Evolutionary conservation across 2,797 vertebrate genomes (phyloP).

Genomic region (Hozukius guyotensis): DNA sequence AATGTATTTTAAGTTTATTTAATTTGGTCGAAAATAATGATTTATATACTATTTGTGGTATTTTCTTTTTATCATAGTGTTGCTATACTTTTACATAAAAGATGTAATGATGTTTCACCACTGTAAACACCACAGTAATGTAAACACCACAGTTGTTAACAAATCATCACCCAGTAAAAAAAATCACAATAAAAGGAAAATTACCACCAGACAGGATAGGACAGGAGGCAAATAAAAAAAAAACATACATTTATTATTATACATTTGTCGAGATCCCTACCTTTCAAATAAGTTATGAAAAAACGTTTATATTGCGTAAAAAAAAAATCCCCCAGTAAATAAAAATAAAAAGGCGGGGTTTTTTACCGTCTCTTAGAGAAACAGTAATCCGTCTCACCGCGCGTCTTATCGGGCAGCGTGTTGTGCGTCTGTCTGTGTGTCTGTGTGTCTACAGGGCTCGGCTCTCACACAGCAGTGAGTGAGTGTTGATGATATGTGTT

Average conservation of each 20-base stretch:
- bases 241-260: background rate
- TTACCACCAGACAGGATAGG: background rate
- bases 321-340: background rate
- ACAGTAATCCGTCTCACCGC: slow-evolving; percentile 45
- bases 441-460: background rate
- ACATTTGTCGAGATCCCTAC: slow-evolving; percentile 22
- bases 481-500: slow-evolving; percentile 51
- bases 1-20: background rate
- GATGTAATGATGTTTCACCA: background rate
- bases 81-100: background rate
- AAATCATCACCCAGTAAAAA: background rate
- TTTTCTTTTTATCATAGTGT: background rate
- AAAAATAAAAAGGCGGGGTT: background rate
- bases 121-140: background rate
- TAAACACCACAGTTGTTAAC: background rate
- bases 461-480: slow-evolving; percentile 16
- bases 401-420: slow-evolving; percentile 42
- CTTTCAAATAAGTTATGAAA: slow-evolving; percentile 2
- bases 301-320: background rate
- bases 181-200: background rate
- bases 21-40: background rate
- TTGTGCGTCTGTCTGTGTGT: background rate
- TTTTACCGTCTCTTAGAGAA: slow-evolving; percentile 22
- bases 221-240: background rate
- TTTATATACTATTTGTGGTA: background rate